These are phyloP conservation scores for Lagopus muta DNA, from an alignment of 2,113 vertebrate genomes.

Conservation along the genomic window DNA sequence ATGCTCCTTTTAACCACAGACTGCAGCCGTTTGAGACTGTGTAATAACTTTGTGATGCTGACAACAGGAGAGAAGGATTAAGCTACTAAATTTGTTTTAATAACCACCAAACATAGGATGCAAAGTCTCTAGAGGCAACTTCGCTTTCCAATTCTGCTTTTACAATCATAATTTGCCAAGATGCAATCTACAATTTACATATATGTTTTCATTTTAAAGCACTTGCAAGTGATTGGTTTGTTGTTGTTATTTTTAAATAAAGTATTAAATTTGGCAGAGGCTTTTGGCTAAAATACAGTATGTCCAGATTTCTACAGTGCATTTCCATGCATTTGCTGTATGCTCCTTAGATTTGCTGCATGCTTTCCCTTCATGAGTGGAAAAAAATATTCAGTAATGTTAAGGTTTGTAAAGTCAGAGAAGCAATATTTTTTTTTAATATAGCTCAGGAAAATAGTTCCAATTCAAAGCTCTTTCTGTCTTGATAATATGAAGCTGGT, in stretches of 20 bases:
- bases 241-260: background rate
- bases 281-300: slow-evolving; percentile 24
- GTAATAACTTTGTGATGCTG: background rate
- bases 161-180: background rate
- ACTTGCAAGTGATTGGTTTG: background rate
- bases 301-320: slow-evolving; percentile 21
- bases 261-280: background rate
- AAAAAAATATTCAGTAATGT: slow-evolving; percentile 39
- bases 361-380: background rate
- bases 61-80: background rate
- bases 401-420: background rate
- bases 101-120: background rate
- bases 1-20: background rate
- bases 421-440: background rate
- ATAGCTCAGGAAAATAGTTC: background rate
- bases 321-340: slow-evolving; percentile 1
- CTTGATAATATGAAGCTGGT: background rate
- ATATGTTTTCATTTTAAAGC: slow-evolving; percentile 20
- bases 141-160: background rate
- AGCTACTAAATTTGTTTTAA: slow-evolving; percentile 1
- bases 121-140: background rate
- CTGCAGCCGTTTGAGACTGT: background rate
- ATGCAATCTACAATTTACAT: background rate
- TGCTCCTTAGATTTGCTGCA: background rate
- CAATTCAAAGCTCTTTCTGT: background rate